Conservation (phyloP, 2,888 invertebrate genomes). For the Pasiphila rectangulata region DNA sequence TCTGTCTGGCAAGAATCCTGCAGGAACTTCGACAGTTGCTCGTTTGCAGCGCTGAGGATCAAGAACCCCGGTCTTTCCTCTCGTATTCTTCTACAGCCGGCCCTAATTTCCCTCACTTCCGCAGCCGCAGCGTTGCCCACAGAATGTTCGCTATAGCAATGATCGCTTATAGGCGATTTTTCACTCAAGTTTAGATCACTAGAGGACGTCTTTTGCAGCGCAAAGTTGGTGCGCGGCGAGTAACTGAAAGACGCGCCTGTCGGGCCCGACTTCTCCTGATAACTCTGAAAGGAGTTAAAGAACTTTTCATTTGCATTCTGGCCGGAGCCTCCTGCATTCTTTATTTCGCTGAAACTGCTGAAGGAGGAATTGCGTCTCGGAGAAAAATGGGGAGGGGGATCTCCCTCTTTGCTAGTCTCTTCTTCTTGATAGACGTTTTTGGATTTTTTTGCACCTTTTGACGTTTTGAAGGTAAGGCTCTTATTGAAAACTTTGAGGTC, state of each 20-base stretch:
- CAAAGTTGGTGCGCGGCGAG: constrained; percentile 71
- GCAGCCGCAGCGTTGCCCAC: constrained; percentile 59
- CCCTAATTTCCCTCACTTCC: constrained; percentile 87
- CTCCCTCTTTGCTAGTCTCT: constrained; percentile 54
- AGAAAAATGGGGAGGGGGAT: too few relatives aligned
- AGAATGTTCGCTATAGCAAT: constrained; percentile 74
- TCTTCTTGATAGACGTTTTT: constrained; percentile 72
- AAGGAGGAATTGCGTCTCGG: too few relatives aligned
- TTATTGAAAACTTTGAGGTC: constrained; percentile 77
- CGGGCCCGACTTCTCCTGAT: constrained; percentile 64
- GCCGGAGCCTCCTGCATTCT: constrained; percentile 71
- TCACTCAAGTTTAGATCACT: constrained; percentile 76
- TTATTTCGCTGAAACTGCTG: constrained; percentile 73
- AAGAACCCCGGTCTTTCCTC: constrained; percentile 92
- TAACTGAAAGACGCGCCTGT: constrained; percentile 56
- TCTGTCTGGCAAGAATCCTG: constrained; percentile 91
- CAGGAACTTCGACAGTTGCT: constrained; percentile 89
- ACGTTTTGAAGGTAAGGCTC: constrained; percentile 70
- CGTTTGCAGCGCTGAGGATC: constrained; percentile 92
- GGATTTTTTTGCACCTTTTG: constrained; percentile 65
- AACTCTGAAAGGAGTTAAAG: constrained; percentile 76
- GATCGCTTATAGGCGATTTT: constrained; percentile 75
- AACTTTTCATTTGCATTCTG: constrained; percentile 71
- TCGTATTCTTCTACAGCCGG: constrained; percentile 89
- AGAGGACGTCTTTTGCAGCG: constrained; percentile 75